Conservation (phyloP, 2,797 vertebrate species). For the Dallia pectoralis region DNA sequence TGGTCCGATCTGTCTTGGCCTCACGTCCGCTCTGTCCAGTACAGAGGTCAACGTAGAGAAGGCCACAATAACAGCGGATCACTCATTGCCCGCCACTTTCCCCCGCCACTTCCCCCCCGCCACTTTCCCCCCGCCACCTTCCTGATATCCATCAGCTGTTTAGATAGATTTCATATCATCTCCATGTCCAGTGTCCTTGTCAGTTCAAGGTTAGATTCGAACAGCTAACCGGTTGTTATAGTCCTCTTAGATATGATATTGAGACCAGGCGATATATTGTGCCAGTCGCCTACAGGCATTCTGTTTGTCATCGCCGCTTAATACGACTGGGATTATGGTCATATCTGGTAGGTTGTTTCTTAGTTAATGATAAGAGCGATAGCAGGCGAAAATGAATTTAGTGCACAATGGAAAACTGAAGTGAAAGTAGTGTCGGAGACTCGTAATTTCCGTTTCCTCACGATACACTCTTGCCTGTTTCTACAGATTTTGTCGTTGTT, state of each 20-base stretch:
- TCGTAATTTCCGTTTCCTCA: neutral
- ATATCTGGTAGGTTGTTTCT: slow-evolving; percentile 26
- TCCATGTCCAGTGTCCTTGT: slow-evolving; percentile 32
- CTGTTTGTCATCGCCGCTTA: slow-evolving; percentile 56
- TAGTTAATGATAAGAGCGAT: slow-evolving; percentile 29
- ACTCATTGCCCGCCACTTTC: slow-evolving; percentile 58
- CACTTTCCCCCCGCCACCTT: neutral
- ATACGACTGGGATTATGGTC: slow-evolving; percentile 49
- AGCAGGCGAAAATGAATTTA: slow-evolving; percentile 24
- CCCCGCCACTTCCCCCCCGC: no score
- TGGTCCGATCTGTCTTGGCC: slow-evolving; percentile 25
- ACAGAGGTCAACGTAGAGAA: neutral
- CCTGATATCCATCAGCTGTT: slow-evolving; percentile 13
- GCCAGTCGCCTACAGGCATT: slow-evolving; percentile 21
- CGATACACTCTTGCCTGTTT: neutral
- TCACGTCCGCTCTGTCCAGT: neutral
- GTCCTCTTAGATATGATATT: slow-evolving; percentile 15
- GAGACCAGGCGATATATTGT: slow-evolving; percentile 9
- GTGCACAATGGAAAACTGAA: neutral
- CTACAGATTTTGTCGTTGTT: neutral
- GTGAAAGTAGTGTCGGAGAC: slow-evolving; percentile 1
- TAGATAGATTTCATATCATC: slow-evolving; percentile 33
- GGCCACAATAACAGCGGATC: slow-evolving; percentile 34
- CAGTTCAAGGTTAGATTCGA: slow-evolving; percentile 53
- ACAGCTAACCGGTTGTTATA: slow-evolving; percentile 43